Evolutionary conservation across 2,888 invertebrate species (phyloP).

Genomic region (Apamea epomidion): DNA sequence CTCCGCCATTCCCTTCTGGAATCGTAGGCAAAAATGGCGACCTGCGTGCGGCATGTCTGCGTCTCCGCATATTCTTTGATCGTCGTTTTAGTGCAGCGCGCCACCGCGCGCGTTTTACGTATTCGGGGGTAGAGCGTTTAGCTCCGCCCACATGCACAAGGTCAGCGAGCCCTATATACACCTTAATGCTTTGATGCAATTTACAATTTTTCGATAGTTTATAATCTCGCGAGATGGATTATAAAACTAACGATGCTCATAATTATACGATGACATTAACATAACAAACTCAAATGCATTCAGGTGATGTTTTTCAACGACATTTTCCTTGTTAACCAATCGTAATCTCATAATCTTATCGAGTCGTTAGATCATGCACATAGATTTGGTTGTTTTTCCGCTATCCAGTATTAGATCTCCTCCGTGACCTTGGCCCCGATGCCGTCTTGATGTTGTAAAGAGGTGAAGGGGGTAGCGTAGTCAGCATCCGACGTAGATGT

Average conservation of each 20-base stretch:
- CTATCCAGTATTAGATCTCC: conserved; percentile 17
- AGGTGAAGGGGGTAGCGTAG: conserved; percentile 11
- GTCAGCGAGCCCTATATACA: no score
- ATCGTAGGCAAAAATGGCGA: no score
- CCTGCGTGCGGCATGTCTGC: no score
- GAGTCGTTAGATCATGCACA: conserved; percentile 17
- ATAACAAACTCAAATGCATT: background rate
- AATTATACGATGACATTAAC: no score
- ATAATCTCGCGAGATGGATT: no score
- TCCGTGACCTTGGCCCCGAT: conserved; percentile 25
- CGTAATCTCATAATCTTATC: conserved; percentile 15
- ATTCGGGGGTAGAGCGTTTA: no score
- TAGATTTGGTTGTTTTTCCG: conserved; percentile 26
- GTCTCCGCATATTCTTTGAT: no score
- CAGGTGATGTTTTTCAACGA: background rate
- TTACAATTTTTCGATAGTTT: background rate
- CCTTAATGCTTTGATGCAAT: background rate
- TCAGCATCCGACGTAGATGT: background rate
- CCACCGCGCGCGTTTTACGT: no score
- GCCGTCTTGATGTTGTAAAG: background rate
- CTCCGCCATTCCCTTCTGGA: no score
- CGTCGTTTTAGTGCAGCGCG: no score
- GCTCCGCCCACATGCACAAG: no score
- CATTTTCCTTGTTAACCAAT: conserved; percentile 22
- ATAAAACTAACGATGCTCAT: background rate